These are phyloP conservation scores for Diabrotica balteata DNA, from an alignment of 2,888 invertebrate genomes.

Conservation along the genomic window DNA sequence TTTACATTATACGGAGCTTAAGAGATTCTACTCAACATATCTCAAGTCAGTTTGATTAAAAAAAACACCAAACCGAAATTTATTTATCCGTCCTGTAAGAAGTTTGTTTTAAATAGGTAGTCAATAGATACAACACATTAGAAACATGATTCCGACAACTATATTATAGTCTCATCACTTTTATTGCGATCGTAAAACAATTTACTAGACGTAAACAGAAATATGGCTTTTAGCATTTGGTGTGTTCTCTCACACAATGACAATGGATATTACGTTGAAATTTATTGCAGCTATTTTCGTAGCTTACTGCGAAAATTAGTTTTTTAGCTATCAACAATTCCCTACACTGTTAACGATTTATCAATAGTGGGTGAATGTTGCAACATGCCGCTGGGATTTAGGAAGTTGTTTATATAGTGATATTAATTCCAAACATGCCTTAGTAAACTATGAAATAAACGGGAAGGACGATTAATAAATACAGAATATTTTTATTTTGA, in stretches of 20 bases:
- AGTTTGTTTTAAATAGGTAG: conserved; percentile 6
- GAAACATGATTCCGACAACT: conserved; percentile 13
- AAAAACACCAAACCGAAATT: no score
- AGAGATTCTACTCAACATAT: no score
- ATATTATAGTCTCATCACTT: conserved; percentile 11
- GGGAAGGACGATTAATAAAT: no score
- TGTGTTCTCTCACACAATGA: conserved; percentile 1
- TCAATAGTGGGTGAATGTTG: no score
- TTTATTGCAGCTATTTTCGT: neutral
- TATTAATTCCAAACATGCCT: no score
- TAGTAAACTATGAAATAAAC: no score
- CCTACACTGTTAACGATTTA: no score
- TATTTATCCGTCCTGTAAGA: neutral
- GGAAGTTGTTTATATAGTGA: no score
- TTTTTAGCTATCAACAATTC: neutral
- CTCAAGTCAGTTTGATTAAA: no score
- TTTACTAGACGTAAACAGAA: conserved; percentile 17
- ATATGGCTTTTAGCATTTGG: conserved; percentile 1
- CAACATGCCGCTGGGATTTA: no score
- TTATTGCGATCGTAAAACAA: conserved; percentile 15
- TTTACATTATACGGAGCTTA: no score
- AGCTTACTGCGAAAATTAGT: neutral
- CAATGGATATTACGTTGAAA: neutral
- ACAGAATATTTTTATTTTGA: no score
- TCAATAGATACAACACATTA: conserved; percentile 10